These are phyloP conservation scores for Yponomeuta cagnagella DNA, from an alignment of 2,888 invertebrate genomes.

Conservation along the genomic window DNA sequence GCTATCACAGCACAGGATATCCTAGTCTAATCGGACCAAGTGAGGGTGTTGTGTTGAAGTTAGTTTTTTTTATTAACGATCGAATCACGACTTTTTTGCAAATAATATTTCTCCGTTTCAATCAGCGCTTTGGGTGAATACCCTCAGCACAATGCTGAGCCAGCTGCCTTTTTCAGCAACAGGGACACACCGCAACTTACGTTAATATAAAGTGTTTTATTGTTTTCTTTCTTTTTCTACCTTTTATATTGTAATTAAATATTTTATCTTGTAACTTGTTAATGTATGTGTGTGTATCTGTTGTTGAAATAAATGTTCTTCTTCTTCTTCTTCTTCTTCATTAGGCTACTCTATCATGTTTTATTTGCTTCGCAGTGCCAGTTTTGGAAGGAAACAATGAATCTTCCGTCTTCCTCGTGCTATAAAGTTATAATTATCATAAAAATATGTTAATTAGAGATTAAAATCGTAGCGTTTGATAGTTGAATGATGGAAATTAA, in stretches of 20 bases:
- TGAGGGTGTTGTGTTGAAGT: too few relatives aligned
- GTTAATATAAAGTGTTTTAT: too few relatives aligned
- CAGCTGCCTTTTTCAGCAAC: too few relatives aligned
- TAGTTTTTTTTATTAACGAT: neutral
- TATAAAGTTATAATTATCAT: conserved; percentile 1
- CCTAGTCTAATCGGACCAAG: neutral
- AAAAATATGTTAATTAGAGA: neutral
- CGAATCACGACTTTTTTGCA: neutral
- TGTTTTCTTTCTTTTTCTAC: too few relatives aligned
- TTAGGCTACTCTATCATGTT: neutral
- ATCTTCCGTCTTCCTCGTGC: neutral
- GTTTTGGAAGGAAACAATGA: neutral
- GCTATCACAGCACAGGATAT: neutral
- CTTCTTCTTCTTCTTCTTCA: too few relatives aligned
- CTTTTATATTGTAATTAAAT: too few relatives aligned
- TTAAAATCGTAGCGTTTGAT: neutral
- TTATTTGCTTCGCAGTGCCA: neutral
- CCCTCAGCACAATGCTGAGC: too few relatives aligned
- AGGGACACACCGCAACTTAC: too few relatives aligned
- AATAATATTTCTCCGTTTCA: neutral
- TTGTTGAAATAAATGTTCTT: too few relatives aligned
- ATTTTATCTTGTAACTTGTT: too few relatives aligned
- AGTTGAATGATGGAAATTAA: conserved; percentile 7
- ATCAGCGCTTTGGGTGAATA: too few relatives aligned
- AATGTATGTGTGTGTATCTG: too few relatives aligned